Conservation (phyloP, 2,888 invertebrate species). For the Steinernema scapterisci region DNA sequence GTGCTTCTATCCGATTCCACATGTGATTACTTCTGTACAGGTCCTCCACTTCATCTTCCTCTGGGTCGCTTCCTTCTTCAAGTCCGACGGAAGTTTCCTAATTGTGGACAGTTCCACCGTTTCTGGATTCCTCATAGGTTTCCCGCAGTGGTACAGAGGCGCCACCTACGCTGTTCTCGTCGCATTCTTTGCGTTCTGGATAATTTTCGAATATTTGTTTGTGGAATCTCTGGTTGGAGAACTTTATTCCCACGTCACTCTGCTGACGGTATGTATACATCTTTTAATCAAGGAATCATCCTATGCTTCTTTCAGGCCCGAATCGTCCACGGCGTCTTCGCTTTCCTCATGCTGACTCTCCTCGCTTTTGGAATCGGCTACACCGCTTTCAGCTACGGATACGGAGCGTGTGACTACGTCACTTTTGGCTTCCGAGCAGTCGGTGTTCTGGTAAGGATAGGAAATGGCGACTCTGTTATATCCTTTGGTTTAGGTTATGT, state of each 20-base stretch:
- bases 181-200: not conserved
- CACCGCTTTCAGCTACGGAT: not conserved
- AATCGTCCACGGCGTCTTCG: not conserved
- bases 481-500: not conserved
- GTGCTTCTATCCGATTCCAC: too few relatives aligned
- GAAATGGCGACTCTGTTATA: not conserved
- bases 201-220: not conserved
- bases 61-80: conserved; percentile 17
- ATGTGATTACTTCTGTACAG: not conserved
- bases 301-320: not conserved
- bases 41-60: not conserved
- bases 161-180: not conserved
- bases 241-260: not conserved
- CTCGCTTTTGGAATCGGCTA: not conserved
- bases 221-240: not conserved
- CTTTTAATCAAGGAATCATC: not conserved
- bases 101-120: not conserved
- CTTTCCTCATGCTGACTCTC: not conserved
- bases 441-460: not conserved
- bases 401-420: not conserved
- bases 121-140: conserved; percentile 9
- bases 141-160: not conserved
- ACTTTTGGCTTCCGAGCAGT: not conserved
- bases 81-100: not conserved
- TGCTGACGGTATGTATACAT: not conserved